These are phyloP conservation scores for Ibycter americanus DNA, from an alignment of 2,797 vertebrate genomes.

Conservation along the genomic window DNA sequence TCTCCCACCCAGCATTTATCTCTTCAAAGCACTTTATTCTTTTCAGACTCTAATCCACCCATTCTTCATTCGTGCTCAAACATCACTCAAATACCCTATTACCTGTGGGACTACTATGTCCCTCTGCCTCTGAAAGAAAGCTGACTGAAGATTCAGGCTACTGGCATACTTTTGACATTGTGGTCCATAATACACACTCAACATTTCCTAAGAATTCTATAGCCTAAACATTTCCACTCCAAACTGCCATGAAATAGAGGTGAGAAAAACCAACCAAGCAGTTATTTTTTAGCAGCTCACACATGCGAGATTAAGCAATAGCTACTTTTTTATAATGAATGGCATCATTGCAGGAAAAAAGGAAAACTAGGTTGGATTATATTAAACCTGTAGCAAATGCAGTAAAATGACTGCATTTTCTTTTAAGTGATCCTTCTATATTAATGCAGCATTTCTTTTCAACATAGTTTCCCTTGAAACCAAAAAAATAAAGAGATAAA, in stretches of 20 bases:
- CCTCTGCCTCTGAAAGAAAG: not conserved
- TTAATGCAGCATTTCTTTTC: not conserved
- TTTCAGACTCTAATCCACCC: not conserved
- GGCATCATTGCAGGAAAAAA: not conserved
- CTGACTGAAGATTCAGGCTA: not conserved
- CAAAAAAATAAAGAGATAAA: not conserved
- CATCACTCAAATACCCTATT: not conserved
- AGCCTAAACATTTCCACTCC: not conserved
- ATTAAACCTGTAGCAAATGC: not conserved
- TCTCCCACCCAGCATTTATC: not conserved
- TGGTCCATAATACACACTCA: not conserved
- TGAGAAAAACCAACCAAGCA: not conserved
- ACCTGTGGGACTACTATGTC: not conserved
- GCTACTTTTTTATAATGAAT: not conserved
- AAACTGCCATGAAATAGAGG: not conserved
- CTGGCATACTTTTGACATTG: not conserved
- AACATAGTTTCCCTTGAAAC: not conserved
- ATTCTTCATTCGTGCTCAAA: not conserved
- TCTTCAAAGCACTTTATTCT: not conserved
- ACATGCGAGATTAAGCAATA: not conserved
- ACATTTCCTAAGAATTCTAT: not conserved
- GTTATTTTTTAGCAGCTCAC: not conserved
- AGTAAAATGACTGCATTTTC: not conserved
- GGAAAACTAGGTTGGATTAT: not conserved
- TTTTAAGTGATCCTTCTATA: not conserved